Conservation (phyloP, 2,797 vertebrate species). For the Limosa lapponica region DNA sequence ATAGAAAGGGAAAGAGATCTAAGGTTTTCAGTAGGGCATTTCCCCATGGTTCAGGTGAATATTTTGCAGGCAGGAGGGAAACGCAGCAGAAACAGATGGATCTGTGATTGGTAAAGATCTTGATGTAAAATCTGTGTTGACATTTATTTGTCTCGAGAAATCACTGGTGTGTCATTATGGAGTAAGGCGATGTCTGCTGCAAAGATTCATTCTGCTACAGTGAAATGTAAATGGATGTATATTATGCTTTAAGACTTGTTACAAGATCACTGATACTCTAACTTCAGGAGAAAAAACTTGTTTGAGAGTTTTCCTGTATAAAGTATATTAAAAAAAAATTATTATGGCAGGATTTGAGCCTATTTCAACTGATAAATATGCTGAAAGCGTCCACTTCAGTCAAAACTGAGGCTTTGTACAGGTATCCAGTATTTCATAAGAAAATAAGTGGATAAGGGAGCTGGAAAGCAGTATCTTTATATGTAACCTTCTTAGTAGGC, state of each 20-base stretch:
- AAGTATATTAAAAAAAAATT: neutral
- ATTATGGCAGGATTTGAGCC: neutral
- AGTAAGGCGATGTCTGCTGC: neutral
- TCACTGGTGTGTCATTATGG: neutral
- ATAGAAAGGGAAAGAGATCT: neutral
- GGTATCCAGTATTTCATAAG: neutral
- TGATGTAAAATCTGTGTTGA: neutral
- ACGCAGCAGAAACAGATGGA: neutral
- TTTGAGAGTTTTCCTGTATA: neutral
- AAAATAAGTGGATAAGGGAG: neutral
- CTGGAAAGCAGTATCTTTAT: neutral
- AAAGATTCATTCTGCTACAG: neutral
- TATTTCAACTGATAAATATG: rapidly evolving
- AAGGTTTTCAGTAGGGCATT: neutral
- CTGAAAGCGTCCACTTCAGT: neutral
- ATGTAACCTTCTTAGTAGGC: neutral
- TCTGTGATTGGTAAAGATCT: neutral
- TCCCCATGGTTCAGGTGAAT: neutral
- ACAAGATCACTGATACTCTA: neutral
- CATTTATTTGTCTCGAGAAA: neutral
- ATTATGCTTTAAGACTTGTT: neutral
- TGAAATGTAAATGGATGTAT: neutral
- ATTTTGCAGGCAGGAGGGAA: neutral
- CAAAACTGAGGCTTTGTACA: neutral
- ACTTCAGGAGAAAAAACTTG: neutral